Percentiles rank a stretch among this genome's conserved stretches.
Evolutionary conservation across 2,113 vertebrate species (phyloP).

Genomic region (Mungos mungo): DNA sequence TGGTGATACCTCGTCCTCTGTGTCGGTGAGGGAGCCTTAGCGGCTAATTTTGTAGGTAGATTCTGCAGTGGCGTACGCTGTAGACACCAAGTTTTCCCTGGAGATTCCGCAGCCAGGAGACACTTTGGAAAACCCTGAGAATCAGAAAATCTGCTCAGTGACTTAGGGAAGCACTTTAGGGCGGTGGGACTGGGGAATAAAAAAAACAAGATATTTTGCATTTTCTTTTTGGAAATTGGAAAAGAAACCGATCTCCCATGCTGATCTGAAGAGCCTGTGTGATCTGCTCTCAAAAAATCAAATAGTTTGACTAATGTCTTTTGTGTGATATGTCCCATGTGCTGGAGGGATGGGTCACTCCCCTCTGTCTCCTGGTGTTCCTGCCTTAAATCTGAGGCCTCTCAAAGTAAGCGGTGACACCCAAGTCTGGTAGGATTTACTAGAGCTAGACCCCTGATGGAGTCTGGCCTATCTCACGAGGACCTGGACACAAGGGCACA

Average conservation of each 20-base stretch:
- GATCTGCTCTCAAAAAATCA: not conserved
- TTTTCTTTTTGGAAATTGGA: not conserved
- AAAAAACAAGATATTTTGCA: not conserved
- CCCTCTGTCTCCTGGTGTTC: not conserved
- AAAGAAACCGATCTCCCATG: not conserved
- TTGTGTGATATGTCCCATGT: no score
- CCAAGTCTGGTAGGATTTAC: not conserved
- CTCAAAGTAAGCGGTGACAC: not conserved
- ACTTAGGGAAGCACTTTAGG: not conserved
- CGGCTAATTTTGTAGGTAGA: not conserved
- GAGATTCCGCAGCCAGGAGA: not conserved
- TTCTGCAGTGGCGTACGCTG: not conserved
- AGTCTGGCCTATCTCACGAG: fast-evolving
- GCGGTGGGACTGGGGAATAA: not conserved
- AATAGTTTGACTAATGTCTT: no score
- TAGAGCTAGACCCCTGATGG: not conserved
- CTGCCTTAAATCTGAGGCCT: not conserved
- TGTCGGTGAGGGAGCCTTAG: no score
- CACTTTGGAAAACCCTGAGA: not conserved
- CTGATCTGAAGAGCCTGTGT: not conserved
- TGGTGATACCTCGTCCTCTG: fast-evolving
- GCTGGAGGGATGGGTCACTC: not conserved
- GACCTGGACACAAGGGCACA: not conserved
- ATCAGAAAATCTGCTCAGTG: not conserved
- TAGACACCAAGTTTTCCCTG: not conserved